phyloP scores from a whole-genome alignment of 1,140 invertebrate genomes.

The Formica selysi region DNA sequence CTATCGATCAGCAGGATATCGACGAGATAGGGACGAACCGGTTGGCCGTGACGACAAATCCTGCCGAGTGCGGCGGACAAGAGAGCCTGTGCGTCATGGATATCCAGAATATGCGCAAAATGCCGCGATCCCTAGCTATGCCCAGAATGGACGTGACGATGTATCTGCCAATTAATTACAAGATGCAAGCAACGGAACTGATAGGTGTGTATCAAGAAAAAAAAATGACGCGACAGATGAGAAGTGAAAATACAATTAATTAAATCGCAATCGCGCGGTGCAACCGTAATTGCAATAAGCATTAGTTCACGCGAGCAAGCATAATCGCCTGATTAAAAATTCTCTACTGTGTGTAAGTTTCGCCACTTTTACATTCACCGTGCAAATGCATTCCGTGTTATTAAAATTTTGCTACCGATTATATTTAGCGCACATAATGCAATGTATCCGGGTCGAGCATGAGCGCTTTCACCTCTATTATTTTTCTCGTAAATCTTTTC shows the following conservation, averaged over 20 bases:
- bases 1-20: constrained; percentile 47
- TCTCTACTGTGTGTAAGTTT: background rate
- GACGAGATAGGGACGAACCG: constrained; percentile 64
- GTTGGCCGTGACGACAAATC: constrained; percentile 78
- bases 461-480: constrained; percentile 10
- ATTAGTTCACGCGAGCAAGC: constrained; percentile 13
- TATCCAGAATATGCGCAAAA: constrained; percentile 85
- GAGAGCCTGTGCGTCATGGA: constrained; percentile 88
- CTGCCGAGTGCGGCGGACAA: constrained; percentile 83
- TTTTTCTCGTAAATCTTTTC: background rate
- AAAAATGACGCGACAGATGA: background rate
- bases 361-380: background rate
- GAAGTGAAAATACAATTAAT: constrained; percentile 52
- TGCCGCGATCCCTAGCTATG: constrained; percentile 85
- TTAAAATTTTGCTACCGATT: background rate
- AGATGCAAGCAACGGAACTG: constrained; percentile 76
- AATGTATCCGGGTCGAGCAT: background rate
- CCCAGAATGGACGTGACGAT: constrained; percentile 86
- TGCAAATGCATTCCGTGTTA: background rate
- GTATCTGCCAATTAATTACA: constrained; percentile 89
- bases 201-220: constrained; percentile 76
- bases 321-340: background rate
- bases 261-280: background rate
- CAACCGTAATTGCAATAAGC: background rate
- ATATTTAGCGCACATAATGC: background rate